These are phyloP conservation scores for Gnatocerus cornutus DNA, from an alignment of 2,888 invertebrate genomes.

Conservation along the genomic window DNA sequence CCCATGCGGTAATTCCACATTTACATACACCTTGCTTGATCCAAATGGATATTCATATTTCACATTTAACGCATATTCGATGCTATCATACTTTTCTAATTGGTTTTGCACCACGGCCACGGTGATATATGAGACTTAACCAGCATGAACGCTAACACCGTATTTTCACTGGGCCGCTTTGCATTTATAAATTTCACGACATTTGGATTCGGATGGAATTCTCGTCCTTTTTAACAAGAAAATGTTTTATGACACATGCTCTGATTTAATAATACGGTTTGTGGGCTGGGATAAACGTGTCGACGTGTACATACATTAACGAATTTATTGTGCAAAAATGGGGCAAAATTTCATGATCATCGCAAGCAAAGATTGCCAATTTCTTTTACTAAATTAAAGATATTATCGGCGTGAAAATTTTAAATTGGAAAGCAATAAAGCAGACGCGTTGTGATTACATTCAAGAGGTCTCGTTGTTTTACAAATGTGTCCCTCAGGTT, in stretches of 20 bases:
- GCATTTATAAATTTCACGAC: conserved; percentile 46
- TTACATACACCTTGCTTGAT: conserved; percentile 57
- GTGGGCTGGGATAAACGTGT: neutral
- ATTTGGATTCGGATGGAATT: conserved; percentile 41
- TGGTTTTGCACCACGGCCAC: conserved; percentile 56
- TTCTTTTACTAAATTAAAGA: conserved; percentile 7
- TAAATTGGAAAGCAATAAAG: conserved; percentile 43
- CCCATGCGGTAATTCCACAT: conserved; percentile 53
- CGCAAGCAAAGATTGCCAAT: neutral
- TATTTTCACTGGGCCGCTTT: conserved; percentile 38
- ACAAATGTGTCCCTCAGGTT: conserved; percentile 59
- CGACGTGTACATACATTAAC: neutral
- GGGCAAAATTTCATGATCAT: neutral
- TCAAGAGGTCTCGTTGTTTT: conserved; percentile 52
- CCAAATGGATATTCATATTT: conserved; percentile 61
- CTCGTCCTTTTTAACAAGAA: conserved; percentile 22
- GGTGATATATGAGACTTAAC: conserved; percentile 43
- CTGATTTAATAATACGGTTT: conserved; percentile 11
- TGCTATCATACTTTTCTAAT: conserved; percentile 60
- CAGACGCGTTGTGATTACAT: conserved; percentile 52
- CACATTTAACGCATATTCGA: conserved; percentile 59
- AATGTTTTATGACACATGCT: conserved; percentile 15
- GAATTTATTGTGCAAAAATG: neutral
- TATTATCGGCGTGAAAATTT: conserved; percentile 43
- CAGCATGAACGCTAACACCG: conserved; percentile 32